Conservation (phyloP, 2,113 vertebrate genomes). For the Cathartes aura region DNA sequence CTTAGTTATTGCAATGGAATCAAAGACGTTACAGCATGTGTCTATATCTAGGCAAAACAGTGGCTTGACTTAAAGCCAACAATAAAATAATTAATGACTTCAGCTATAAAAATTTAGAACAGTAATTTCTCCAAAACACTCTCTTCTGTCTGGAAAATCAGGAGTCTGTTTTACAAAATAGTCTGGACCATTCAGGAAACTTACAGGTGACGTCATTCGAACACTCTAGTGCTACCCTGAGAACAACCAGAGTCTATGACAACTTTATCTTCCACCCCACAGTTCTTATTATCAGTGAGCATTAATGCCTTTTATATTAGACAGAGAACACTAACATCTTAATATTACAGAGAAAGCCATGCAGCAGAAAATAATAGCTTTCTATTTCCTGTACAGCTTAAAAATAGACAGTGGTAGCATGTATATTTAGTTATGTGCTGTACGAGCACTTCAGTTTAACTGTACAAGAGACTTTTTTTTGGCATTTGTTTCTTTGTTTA, state of each 20-base stretch:
- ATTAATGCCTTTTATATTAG: neutral
- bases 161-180: neutral
- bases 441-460: neutral
- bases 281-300: neutral
- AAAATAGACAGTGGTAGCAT: neutral
- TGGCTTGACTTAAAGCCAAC: neutral
- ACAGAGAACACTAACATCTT: neutral
- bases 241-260: neutral
- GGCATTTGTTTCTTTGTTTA: neutral
- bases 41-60: neutral
- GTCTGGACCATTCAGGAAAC: neutral
- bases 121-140: neutral
- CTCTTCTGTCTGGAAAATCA: neutral
- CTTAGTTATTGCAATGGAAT: neutral
- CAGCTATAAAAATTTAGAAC: neutral
- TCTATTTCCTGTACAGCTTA: neutral
- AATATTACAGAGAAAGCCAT: neutral
- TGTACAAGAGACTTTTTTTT: neutral
- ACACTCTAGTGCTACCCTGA: neutral
- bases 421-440: neutral
- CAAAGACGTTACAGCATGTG: neutral
- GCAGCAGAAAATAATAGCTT: neutral
- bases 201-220: neutral
- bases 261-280: neutral
- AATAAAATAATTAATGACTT: neutral